These are phyloP conservation scores for Linepithema humile DNA, from an alignment of 1,140 invertebrate genomes.

Conservation along the genomic window DNA sequence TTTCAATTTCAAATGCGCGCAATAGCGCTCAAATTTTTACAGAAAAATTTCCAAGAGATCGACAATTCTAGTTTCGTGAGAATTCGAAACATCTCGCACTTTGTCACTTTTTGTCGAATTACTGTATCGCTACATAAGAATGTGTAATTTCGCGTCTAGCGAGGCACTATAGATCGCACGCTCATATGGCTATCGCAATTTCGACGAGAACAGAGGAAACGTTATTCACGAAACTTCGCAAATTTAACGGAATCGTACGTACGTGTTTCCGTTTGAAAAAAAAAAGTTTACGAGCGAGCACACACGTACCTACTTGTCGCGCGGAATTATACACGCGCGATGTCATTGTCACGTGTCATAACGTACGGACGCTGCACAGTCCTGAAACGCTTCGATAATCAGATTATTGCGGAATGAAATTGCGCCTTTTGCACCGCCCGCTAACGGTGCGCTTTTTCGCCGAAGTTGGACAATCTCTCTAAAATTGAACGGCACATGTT, in stretches of 20 bases:
- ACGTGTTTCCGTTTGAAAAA: neutral
- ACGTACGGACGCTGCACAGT: neutral
- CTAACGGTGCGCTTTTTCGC: neutral
- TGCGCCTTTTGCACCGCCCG: neutral
- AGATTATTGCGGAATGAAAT: slow-evolving; percentile 49
- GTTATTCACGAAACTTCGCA: neutral
- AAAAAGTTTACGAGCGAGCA: neutral
- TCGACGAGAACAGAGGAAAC: neutral
- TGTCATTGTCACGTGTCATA: slow-evolving; percentile 41
- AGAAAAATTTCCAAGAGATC: no score
- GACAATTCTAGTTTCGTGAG: no score
- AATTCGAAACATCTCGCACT: no score
- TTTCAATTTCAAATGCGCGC: neutral
- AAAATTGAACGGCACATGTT: slow-evolving; percentile 34
- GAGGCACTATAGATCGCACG: neutral
- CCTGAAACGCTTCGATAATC: slow-evolving; percentile 26
- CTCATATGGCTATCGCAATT: neutral
- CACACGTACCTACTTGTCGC: slow-evolving; percentile 1
- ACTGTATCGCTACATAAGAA: neutral
- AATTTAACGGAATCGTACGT: neutral
- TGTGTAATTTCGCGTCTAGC: no score
- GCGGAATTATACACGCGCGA: slow-evolving; percentile 27
- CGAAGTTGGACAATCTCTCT: slow-evolving; percentile 39
- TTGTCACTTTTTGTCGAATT: no score
- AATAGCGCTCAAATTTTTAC: no score